Base-by-base conservation (phyloP, 1,140 invertebrate genomes). In the Chironomus striatipennis region DNA sequence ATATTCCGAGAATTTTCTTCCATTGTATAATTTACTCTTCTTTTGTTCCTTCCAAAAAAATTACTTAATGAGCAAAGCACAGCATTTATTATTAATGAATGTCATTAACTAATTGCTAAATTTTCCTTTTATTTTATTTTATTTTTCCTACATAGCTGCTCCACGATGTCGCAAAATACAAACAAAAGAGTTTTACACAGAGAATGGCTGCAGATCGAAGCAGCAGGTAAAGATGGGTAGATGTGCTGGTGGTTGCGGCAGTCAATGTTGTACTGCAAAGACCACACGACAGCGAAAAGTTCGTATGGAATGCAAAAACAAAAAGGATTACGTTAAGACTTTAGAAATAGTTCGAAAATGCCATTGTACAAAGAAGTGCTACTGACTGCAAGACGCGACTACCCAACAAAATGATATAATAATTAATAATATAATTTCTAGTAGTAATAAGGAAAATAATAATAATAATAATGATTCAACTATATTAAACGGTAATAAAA, bases 331-430 rank as follows among this genome's bases (percentile, higher is more conserved):
- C 86, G 94, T 94, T 80, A 96, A 96, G 87, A 93, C 97, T 81
- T 90, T 99, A 79, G 94, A 98, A 80, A 93, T 98, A 79, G 93
- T 98, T 80, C 90, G 96, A 79, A 98, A 97, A 84, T 98, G 92
- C 83, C 90, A 91, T 75, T 94, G 92, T 84, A 89, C 90, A 76
- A 91, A 92, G 82, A 93, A 93, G 85, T 94, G 92, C 85, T 88
- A 91, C 83, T 89, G 89, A 82, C 81, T 82, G 81, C 80, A 81
- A 81, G 81, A 82, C 81, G 81, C 81, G 81, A 82, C 81, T 82
- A 82, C 81, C 81, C 81, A 79, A 80, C 78, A 80, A 78, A 77
- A 78, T 76, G 77, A 76, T 20, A 70, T 70, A 18, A 73, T 65
- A 20, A 74, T 15, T 67, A n/a, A 74, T 67, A 67, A 47, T 65